Evolutionary conservation across 37 sponge, comb jelly and placozoan species (phyloP).

Genomic region (Petrosia ficiformis): DNA sequence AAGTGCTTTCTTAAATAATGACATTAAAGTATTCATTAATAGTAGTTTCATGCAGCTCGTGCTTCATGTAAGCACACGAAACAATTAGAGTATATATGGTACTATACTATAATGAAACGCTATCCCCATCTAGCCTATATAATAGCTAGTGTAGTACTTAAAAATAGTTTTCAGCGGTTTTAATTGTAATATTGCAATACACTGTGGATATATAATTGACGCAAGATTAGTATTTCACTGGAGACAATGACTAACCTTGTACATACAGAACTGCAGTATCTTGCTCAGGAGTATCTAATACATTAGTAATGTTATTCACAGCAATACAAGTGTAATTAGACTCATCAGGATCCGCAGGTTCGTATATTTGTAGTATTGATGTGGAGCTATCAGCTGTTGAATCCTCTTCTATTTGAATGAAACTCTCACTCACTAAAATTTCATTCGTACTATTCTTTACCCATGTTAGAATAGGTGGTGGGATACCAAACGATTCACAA

Average conservation of each 20-base stretch:
- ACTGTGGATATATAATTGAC: too few species aligned
- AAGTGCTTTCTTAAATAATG: too few species aligned
- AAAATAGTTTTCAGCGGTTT: too few species aligned
- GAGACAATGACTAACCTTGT: not conserved
- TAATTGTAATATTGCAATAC: too few species aligned
- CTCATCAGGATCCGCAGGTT: not conserved
- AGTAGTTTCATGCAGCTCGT: too few species aligned
- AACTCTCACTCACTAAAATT: not conserved
- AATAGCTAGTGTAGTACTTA: too few species aligned
- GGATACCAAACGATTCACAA: not conserved
- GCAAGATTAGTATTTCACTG: too few species aligned
- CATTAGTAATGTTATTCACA: constrained; percentile 3
- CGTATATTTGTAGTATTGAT: not conserved
- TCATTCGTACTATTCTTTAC: not conserved
- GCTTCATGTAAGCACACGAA: too few species aligned
- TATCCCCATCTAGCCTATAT: too few species aligned
- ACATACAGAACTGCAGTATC: not conserved
- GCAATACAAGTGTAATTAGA: constrained; percentile 11
- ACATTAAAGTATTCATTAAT: too few species aligned
- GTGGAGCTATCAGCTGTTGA: not conserved
- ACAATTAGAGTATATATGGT: too few species aligned
- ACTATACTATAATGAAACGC: not conserved
- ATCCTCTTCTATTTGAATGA: not conserved
- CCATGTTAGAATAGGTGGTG: not conserved
- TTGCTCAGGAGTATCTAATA: constrained; percentile 3